Evolutionary conservation across 2,797 vertebrate species (phyloP), one percentile per base, ranked within the genome.

Genomic region (Sciurus vulgaris): DNA sequence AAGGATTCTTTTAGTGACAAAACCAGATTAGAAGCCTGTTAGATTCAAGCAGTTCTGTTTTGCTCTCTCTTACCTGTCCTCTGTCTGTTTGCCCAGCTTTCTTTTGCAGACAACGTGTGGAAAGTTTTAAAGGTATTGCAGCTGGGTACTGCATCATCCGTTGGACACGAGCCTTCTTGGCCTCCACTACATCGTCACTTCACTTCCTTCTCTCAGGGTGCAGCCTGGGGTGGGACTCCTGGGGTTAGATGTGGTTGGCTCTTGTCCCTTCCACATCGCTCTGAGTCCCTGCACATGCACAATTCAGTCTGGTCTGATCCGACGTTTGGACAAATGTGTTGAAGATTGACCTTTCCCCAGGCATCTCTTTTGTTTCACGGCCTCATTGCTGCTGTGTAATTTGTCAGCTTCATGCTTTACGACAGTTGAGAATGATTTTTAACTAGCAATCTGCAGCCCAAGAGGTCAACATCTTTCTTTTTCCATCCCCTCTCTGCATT

Each of bases 1-100:
- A 35, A 38, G 22, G 51, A 38, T 87, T 76, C 38, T 65, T 12
- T 67, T 8, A 17, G 35, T 44, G 67, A 44, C 56, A 20, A 70
- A 28, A 3, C 9, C 69, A 87, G 28, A 26, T 35, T 30, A 9
- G 3, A 67, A 49, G 41, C 33, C 28, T 0, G 20, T 26, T 14
- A 28, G 56, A 13, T 35, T 91, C 76, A 3, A 38, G 44, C 26
- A 56, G 70, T n/a, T 22, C 4, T 54, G 28, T 13, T 77, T 35
- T 35, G 22, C 10, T 35, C 22, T 15, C 33, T 0, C 1, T 4
- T 26, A n/a, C 7, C 15, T 0, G 0, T 30, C 1, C 17, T 65
- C 3, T 70, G 33, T 26, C 70, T 10, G 2, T 10, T 69, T 26
- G 26, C 28, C 18, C 18, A 65, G 51, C 26, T 20, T 30, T 18